phyloP scores from a whole-genome alignment of 1,140 invertebrate genomes.

The Cherax destructor region DNA sequence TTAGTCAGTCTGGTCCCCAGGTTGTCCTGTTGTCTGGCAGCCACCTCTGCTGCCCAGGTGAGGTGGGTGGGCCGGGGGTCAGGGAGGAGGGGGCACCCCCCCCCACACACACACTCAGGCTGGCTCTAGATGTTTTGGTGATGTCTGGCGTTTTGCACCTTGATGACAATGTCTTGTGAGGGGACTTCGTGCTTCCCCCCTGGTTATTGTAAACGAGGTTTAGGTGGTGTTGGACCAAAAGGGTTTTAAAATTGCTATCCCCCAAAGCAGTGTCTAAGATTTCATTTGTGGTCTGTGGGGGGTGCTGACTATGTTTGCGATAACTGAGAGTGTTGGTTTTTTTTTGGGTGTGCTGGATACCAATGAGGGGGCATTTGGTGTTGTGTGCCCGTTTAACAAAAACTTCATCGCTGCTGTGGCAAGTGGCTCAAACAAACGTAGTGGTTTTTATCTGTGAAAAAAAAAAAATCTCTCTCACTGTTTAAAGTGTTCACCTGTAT shows the following conservation, averaged over 20 bases:
- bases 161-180: not conserved
- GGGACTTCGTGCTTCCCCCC: not conserved
- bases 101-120: not conserved
- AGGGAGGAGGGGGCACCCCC: not conserved
- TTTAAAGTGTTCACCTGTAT: slow-evolving; percentile 10
- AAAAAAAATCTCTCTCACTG: not conserved
- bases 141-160: not conserved
- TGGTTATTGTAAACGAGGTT: not conserved
- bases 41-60: slow-evolving; percentile 50
- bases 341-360: not conserved
- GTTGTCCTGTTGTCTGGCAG: slow-evolving; percentile 32
- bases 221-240: not conserved
- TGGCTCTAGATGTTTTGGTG: not conserved
- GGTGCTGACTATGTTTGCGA: not conserved
- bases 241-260: not conserved
- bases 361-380: not conserved
- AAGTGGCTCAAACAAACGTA: not conserved
- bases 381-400: not conserved
- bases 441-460: not conserved
- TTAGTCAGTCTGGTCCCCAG: slow-evolving; percentile 21
- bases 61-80: slow-evolving; percentile 15
- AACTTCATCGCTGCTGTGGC: not conserved
- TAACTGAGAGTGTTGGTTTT: not conserved
- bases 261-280: not conserved
- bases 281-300: not conserved